phyloP scores from a whole-genome alignment of 1,140 invertebrate genomes.

The Lucilia cuprina region DNA sequence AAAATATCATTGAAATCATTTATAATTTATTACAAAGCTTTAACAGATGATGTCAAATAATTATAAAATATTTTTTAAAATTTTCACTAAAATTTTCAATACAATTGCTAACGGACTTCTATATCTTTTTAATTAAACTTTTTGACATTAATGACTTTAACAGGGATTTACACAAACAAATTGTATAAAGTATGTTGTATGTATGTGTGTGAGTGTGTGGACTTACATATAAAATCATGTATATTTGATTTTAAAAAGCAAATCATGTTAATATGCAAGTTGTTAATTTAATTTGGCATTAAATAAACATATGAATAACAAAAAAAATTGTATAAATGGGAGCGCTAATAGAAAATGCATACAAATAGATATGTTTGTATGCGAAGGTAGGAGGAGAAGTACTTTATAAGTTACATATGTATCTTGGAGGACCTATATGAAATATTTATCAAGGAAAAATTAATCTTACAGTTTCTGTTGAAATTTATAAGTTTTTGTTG shows the following conservation, averaged over 20 bases:
- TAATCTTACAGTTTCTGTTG: too few relatives aligned
- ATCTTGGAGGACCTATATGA: too few relatives aligned
- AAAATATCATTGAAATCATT: background rate
- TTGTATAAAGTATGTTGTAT: background rate
- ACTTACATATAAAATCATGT: background rate
- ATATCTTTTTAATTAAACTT: slow-evolving; percentile 5
- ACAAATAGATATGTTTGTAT: too few relatives aligned
- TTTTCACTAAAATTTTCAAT: background rate
- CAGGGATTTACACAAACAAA: background rate
- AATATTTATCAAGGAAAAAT: too few relatives aligned
- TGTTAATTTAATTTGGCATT: slow-evolving; percentile 34
- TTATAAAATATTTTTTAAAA: background rate
- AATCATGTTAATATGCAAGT: slow-evolving; percentile 3
- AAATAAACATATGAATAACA: slow-evolving; percentile 28
- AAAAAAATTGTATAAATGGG: background rate
- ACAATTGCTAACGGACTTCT: background rate
- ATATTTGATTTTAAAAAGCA: background rate
- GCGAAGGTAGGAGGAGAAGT: too few relatives aligned
- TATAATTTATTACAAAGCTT: background rate
- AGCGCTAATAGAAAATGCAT: too few relatives aligned
- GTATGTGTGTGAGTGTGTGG: too few relatives aligned
- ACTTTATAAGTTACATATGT: too few relatives aligned
- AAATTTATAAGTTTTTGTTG: too few relatives aligned
- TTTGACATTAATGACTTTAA: background rate
- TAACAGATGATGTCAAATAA: background rate